Conservation (phyloP, 2,888 invertebrate genomes). For the Folsomia manolachei region DNA sequence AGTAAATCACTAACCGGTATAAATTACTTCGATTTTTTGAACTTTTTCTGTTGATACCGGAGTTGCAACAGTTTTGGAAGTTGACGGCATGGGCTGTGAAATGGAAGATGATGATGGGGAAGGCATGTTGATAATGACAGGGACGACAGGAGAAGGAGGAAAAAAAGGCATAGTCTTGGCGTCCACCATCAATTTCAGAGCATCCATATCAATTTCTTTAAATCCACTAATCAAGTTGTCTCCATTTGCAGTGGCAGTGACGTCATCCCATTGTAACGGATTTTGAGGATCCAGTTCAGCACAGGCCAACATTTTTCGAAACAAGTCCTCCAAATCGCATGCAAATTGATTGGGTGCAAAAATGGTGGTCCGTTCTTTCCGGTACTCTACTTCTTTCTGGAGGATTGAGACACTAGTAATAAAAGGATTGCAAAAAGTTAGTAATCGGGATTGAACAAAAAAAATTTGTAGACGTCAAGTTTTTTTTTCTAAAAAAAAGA, state of each 20-base stretch:
- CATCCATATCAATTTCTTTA: not conserved
- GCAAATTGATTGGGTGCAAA: not conserved
- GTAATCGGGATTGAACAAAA: too few species aligned
- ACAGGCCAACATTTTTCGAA: not conserved
- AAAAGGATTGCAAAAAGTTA: too few species aligned
- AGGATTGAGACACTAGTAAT: not conserved
- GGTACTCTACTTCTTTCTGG: not conserved
- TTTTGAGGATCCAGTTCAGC: not conserved
- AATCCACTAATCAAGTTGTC: not conserved
- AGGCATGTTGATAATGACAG: too few species aligned
- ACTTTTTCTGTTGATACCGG: too few species aligned
- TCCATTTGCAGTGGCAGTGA: not conserved
- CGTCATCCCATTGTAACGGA: not conserved
- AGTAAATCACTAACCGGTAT: too few species aligned
- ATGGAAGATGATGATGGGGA: not conserved
- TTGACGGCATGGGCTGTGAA: not conserved
- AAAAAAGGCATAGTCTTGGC: too few species aligned
- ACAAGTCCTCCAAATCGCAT: not conserved
- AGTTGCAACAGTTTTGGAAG: too few species aligned
- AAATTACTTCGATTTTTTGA: too few species aligned
- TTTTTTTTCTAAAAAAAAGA: too few species aligned
- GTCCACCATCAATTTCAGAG: too few species aligned
- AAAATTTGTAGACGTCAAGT: not conserved
- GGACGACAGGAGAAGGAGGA: too few species aligned
- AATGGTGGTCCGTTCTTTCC: not conserved